Evolutionary conservation across 92 coral and sea anemone species (phyloP).

Genomic region (Paragorgia papillata): DNA sequence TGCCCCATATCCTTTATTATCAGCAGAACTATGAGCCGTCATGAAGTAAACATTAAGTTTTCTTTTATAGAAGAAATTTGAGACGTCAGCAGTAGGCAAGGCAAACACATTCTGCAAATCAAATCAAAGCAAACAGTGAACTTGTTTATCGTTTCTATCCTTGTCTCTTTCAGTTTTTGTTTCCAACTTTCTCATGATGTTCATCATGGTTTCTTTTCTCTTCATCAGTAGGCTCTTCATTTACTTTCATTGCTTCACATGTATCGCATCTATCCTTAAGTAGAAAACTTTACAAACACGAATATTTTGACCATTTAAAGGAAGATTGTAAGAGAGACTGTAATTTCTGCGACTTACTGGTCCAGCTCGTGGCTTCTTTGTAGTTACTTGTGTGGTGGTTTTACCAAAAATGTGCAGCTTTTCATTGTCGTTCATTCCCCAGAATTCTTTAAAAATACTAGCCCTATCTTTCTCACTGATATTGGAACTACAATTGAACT

Average conservation of each 20-base stretch:
- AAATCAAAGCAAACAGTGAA: slow-evolving; percentile 50
- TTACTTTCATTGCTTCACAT: slow-evolving; percentile 51
- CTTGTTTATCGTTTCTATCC: slow-evolving; percentile 18
- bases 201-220: neutral
- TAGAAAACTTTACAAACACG: slow-evolving; percentile 19
- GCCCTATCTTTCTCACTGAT: slow-evolving; percentile 26
- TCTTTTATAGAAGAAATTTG: no score
- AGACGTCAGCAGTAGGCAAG: no score
- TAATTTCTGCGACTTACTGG: neutral
- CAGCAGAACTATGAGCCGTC: no score
- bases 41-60: no score
- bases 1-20: no score
- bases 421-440: slow-evolving; percentile 31
- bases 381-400: neutral
- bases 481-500: slow-evolving; percentile 30
- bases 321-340: no score
- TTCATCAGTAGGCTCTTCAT: slow-evolving; percentile 12
- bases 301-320: slow-evolving; percentile 23
- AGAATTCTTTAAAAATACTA: slow-evolving; percentile 24
- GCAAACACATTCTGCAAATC: no score
- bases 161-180: slow-evolving; percentile 29
- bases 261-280: slow-evolving; percentile 55
- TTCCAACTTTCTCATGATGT: slow-evolving; percentile 15
- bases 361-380: slow-evolving; percentile 6
- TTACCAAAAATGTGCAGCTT: slow-evolving; percentile 31